These are phyloP conservation scores for Maniola hyperantus DNA, from an alignment of 2,888 invertebrate species.

Conservation along the genomic window DNA sequence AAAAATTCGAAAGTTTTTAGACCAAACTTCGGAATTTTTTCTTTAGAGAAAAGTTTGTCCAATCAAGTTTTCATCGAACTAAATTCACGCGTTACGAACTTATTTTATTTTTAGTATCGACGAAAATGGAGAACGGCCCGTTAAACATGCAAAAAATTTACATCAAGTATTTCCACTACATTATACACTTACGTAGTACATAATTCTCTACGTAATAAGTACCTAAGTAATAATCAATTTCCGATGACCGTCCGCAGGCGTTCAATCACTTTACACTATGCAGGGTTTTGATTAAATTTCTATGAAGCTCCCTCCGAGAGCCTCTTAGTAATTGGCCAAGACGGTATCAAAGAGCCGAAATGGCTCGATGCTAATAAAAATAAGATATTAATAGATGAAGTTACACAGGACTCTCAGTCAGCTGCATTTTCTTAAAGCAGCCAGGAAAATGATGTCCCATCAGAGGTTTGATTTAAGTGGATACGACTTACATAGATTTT, in stretches of 20 bases:
- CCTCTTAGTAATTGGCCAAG: conserved; percentile 51
- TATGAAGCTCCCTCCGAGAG: conserved; percentile 32
- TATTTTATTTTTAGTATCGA: too few relatives aligned
- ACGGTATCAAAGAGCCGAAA: conserved; percentile 59
- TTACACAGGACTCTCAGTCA: conserved; percentile 72
- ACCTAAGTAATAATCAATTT: conserved; percentile 28
- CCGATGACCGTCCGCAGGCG: conserved; percentile 3
- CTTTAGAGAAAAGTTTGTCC: too few relatives aligned
- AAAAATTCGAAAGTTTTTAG: too few relatives aligned
- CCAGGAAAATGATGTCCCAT: conserved; percentile 78
- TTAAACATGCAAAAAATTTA: too few relatives aligned
- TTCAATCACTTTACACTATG: conserved; percentile 16
- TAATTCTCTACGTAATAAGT: conserved; percentile 5
- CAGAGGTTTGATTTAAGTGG: conserved; percentile 51
- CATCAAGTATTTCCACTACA: neutral
- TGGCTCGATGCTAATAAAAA: conserved; percentile 74
- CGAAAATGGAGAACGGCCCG: too few relatives aligned
- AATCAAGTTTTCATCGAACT: too few relatives aligned
- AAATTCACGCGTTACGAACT: too few relatives aligned
- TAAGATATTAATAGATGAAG: conserved; percentile 74
- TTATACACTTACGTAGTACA: neutral
- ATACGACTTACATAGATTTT: conserved; percentile 41
- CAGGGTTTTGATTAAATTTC: conserved; percentile 37
- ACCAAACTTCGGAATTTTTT: too few relatives aligned
- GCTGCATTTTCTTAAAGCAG: conserved; percentile 81